These are phyloP conservation scores for Nothoprocta perdicaria DNA, from an alignment of 2,113 vertebrate genomes.

Conservation along the genomic window DNA sequence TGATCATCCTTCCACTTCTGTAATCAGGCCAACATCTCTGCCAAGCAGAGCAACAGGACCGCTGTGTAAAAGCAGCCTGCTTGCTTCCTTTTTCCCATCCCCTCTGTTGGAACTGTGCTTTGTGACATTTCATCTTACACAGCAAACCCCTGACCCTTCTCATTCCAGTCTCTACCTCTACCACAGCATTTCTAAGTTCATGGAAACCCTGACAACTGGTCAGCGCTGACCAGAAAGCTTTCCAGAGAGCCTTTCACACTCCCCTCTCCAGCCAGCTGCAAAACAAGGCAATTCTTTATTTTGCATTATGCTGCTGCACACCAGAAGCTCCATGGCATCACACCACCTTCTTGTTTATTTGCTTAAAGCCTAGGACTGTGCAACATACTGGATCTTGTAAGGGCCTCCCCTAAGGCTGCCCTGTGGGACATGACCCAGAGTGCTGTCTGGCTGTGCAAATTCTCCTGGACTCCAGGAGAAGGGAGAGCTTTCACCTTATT, in stretches of 20 bases:
- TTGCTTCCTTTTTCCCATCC: background rate
- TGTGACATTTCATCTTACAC: background rate
- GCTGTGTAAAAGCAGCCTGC: conserved; percentile 9
- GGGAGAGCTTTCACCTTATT: no score
- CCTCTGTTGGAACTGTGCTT: background rate
- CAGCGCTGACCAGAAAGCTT: background rate
- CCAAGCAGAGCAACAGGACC: conserved; percentile 25
- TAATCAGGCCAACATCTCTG: conserved; percentile 57
- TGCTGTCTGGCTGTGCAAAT: background rate
- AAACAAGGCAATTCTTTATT: background rate
- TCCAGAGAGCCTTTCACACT: background rate
- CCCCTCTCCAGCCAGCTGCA: background rate
- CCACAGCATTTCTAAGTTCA: background rate
- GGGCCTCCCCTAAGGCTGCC: background rate
- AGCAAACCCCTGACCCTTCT: background rate
- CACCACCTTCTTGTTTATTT: rapidly evolving
- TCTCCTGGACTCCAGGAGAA: background rate
- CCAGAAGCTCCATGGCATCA: background rate
- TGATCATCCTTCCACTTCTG: conserved; percentile 53
- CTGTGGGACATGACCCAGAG: background rate
- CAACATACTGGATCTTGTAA: background rate
- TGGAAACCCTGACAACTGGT: background rate
- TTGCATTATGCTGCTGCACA: background rate
- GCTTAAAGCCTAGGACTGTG: background rate
- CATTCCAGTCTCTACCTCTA: background rate